Evolutionary conservation across 2,888 invertebrate genomes (phyloP).

Genomic region (Metellina segmentata): DNA sequence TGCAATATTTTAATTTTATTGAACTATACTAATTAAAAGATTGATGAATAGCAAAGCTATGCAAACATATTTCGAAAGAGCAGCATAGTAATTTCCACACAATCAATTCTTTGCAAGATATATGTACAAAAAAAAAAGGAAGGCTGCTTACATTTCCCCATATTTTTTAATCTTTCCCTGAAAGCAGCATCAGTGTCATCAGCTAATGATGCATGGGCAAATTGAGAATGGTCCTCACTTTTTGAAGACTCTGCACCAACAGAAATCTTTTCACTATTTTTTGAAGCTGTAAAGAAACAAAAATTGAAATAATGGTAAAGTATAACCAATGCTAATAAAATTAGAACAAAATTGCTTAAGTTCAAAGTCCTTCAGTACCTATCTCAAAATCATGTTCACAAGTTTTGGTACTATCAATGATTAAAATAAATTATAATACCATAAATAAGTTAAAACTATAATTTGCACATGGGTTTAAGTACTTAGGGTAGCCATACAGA

Average conservation of each 20-base stretch:
- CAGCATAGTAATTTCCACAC: not conserved
- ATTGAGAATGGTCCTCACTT: conserved; percentile 33
- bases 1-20: too few species aligned
- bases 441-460: too few species aligned
- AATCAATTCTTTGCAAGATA: not conserved
- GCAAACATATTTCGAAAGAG: not conserved
- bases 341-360: too few species aligned
- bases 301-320: not conserved
- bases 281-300: conserved; percentile 12
- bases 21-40: not conserved
- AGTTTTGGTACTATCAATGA: too few species aligned
- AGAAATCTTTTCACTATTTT: conserved; percentile 29
- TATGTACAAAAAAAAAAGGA: not conserved
- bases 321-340: too few species aligned
- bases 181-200: conserved; percentile 85
- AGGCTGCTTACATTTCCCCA: conserved; percentile 87
- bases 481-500: too few species aligned
- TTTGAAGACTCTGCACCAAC: conserved; percentile 32
- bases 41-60: not conserved
- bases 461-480: too few species aligned
- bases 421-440: too few species aligned
- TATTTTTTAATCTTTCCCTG: conserved; percentile 89
- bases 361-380: too few species aligned
- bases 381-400: too few species aligned
- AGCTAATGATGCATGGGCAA: conserved; percentile 50